Evolutionary conservation across 2,113 vertebrate genomes (phyloP), one percentile per base, ranked within the genome.

Genomic region (Hyperoodon ampullatus): DNA sequence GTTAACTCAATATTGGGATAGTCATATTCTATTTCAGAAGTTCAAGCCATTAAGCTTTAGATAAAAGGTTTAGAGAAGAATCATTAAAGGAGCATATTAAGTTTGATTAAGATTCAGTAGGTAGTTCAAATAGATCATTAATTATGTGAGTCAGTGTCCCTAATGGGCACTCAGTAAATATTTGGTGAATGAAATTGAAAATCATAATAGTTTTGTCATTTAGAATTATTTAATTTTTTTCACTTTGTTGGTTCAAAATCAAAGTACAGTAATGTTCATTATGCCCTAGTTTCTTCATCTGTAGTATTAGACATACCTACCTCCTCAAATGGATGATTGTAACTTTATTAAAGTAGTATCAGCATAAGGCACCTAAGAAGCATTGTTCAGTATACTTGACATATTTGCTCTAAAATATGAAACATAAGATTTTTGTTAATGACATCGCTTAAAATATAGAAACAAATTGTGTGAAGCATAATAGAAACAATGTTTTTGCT

Each of bases 121-220:
- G 2, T 75, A 26, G 65, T 60, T 86, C 68, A 85, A 50, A 75
- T 68, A 88, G 30, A 35, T 82, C 7, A 30, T 82, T 89, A 44
- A 13, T 30, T 85, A 4, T 94, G 15, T 74, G 74, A 23, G 4
- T 86, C 33, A 81, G 60, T 82, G 26, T 33, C 28, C 50, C 70
- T 12, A 11, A 60, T 61, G 28, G 11, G 0, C 13, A 42, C 18
- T 88, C n/a, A 80, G 30, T 83, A 92, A 87, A 44, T 94, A 93
- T 80, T 84, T 91, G 42, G 68, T 44, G 8, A 94, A 63, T 68
- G 13, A 1, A 90, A 95, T 66, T 77, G 13, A 77, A 96, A 96
- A 86, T 88, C 71, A 19, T 77, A 58, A 68, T 53, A 90, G 10
- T 1, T 8, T 77, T 95, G 3, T 21, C 18, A 21, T 72, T 68